Conservation (phyloP, 2,888 invertebrate genomes). For the Cristatella mucedo region DNA sequence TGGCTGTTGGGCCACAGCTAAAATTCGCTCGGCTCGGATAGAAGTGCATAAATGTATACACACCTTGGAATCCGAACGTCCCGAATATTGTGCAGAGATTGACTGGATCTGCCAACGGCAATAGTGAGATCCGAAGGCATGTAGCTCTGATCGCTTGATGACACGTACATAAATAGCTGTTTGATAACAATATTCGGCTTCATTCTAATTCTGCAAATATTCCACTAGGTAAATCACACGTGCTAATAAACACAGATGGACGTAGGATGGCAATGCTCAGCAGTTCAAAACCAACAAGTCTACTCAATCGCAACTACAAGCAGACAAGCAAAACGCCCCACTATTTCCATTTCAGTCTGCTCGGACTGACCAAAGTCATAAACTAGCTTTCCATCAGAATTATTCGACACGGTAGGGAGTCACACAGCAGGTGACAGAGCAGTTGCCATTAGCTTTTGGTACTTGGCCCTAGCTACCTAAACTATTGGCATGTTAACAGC, state of each 20-base stretch:
- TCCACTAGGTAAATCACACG: background rate
- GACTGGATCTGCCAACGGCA: slow-evolving; percentile 24
- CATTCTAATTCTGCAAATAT: slow-evolving; percentile 16
- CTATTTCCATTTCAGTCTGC: no score
- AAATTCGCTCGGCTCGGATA: background rate
- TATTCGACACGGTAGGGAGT: no score
- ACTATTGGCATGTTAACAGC: no score
- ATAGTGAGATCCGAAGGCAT: slow-evolving; percentile 32
- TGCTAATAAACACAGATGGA: no score
- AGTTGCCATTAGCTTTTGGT: no score
- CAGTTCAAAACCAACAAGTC: background rate
- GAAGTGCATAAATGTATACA: background rate
- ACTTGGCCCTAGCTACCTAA: no score
- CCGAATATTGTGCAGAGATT: slow-evolving; percentile 24
- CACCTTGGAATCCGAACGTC: slow-evolving; percentile 29
- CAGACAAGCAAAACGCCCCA: background rate
- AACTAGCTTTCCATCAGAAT: no score
- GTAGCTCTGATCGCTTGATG: slow-evolving; percentile 33
- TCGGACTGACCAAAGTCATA: no score
- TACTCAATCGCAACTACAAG: background rate
- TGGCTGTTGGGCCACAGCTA: no score
- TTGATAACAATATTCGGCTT: slow-evolving; percentile 31
- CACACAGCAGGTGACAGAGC: no score
- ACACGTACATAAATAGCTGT: slow-evolving; percentile 25
- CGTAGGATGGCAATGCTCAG: no score